Base-by-base conservation (phyloP, 2,888 invertebrate species). In the Phaonia tiefii region DNA sequence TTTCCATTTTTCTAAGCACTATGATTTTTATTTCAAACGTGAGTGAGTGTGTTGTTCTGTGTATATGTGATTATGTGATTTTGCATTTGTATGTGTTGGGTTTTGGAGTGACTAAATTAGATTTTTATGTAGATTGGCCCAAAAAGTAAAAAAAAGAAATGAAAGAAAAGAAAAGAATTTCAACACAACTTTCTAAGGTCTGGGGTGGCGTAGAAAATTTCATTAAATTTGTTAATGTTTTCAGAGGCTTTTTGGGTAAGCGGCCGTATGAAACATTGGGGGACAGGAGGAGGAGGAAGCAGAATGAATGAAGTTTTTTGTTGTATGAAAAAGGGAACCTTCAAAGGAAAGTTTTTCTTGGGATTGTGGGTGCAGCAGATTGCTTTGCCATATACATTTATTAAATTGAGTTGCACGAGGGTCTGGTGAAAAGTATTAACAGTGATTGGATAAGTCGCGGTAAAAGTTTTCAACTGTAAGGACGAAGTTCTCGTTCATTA, bases 101-200 rank as follows among this genome's bases (percentile, higher is more conserved):
- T 75, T 44, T n/a, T 70, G 56, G 25, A 82, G 67, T 77, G 70
- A 51, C 69, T 71, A 73, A 83, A 82, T 82, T 82, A 79, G 78
- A 83, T 79, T 83, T 84, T 83, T 84, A 84, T 84, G 83, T 84
- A 84, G 79, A 84, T 84, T 77, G 76, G 54, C 69, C 65, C 15
- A 60, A 37, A 74, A 76, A 67, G 31, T 37, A 26, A 74, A 70
- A 79, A 63, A 73, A 63, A 26, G 42, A 39, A 66, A 25, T 54
- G 46, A 60, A 39, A 22, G 39, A 63, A 63, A 63, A 42, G 37
- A 42, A 63, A 63, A 63, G 63, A 63, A 63, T 63, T 39, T 37
- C 42, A 8, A 17, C 20, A 11, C 15, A 39, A 39, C 1, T 31
- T n/a, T 37, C 15, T 5, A n/a, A 15, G 15, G n/a, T n/a, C 7